These are phyloP conservation scores for Cosmorhoe ocellata DNA, from an alignment of 2,888 invertebrate genomes.

Conservation along the genomic window DNA sequence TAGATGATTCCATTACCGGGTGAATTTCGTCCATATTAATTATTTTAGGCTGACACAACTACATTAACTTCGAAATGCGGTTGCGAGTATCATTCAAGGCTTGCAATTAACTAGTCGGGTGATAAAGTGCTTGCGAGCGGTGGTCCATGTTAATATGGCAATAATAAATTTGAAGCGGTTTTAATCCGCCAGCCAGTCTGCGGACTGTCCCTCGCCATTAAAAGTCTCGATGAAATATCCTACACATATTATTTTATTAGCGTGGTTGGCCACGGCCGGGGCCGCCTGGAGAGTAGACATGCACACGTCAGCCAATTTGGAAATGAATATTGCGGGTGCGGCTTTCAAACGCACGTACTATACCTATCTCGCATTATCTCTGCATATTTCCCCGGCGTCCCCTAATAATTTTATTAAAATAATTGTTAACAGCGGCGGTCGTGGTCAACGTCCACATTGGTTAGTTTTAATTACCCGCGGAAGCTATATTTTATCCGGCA, in stretches of 20 bases:
- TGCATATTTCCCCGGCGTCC: conserved; percentile 59
- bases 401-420: conserved; percentile 66
- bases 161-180: conserved; percentile 75
- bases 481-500: conserved; percentile 64
- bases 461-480: conserved; percentile 69
- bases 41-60: conserved; percentile 68
- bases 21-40: conserved; percentile 57
- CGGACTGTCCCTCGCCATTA: conserved; percentile 56
- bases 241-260: conserved; percentile 51
- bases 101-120: conserved; percentile 75
- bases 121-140: conserved; percentile 65
- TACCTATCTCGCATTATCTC: conserved; percentile 45
- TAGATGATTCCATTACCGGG: conserved; percentile 38
- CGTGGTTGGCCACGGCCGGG: conserved; percentile 32
- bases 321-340: conserved; percentile 48
- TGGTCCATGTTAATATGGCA: conserved; percentile 70
- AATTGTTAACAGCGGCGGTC: conserved; percentile 56
- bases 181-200: conserved; percentile 44
- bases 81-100: conserved; percentile 71
- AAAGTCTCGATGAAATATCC: conserved; percentile 63
- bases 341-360: conserved; percentile 44
- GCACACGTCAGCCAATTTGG: conserved; percentile 35
- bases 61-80: conserved; percentile 75
- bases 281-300: conserved; percentile 34
- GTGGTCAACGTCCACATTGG: conserved; percentile 51